phyloP scores from a whole-genome alignment of 2,888 invertebrate species.

The Drosophila prolongata region DNA sequence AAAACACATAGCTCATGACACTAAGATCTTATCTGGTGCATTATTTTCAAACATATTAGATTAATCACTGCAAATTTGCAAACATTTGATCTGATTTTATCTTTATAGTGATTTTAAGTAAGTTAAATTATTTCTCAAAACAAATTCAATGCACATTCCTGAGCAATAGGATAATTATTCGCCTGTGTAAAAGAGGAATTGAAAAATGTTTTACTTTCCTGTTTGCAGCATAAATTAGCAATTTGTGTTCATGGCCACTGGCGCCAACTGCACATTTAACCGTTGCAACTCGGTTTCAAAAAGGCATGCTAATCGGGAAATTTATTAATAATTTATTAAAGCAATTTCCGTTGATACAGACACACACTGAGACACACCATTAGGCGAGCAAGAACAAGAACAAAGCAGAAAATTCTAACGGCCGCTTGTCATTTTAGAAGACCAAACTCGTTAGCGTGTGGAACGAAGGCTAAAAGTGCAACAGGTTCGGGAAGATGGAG shows the following conservation, averaged over 20 bases:
- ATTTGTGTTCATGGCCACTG: conserved; percentile 24
- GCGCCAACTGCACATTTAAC: conserved; percentile 18
- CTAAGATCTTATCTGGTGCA: too few relatives aligned
- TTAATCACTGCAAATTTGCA: too few relatives aligned
- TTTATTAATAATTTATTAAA: conserved; percentile 76
- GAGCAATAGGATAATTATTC: conserved; percentile 5
- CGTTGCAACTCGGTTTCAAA: conserved; percentile 18
- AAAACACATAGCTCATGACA: too few relatives aligned
- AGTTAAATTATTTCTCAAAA: too few relatives aligned
- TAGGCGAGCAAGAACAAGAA: background rate
- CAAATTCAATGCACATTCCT: background rate
- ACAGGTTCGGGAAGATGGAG: background rate
- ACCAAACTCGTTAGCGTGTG: conserved; percentile 54
- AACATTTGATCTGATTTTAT: too few relatives aligned
- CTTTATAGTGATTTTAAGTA: too few relatives aligned
- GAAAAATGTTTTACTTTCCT: conserved; percentile 11
- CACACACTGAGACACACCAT: conserved; percentile 2
- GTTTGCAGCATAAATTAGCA: conserved; percentile 38
- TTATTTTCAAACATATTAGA: too few relatives aligned
- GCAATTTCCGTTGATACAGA: conserved; percentile 70
- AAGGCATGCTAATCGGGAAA: conserved; percentile 64
- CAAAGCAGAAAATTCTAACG: conserved; percentile 58
- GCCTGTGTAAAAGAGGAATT: background rate
- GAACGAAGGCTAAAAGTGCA: conserved; percentile 12
- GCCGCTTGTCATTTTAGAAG: conserved; percentile 63